These are phyloP conservation scores for Tetramorium alpestre DNA, from an alignment of 1,140 invertebrate species.

Conservation along the genomic window DNA sequence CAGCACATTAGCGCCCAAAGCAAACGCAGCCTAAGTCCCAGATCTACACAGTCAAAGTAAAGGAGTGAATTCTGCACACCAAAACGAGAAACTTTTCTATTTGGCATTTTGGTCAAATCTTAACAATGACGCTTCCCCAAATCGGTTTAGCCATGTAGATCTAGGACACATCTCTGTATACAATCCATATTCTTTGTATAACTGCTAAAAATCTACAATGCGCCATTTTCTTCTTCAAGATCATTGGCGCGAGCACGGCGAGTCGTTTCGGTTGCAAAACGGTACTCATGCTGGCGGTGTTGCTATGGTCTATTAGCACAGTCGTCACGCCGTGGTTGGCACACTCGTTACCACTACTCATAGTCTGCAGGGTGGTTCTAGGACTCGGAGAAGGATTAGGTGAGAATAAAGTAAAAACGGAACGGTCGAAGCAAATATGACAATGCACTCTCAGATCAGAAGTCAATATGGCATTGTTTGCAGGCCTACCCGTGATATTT, in stretches of 20 bases:
- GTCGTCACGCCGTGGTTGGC: constrained; percentile 90
- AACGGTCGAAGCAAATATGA: neutral
- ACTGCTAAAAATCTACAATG: neutral
- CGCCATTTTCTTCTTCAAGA: constrained; percentile 80
- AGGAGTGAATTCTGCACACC: no score
- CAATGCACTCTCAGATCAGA: neutral
- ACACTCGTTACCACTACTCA: constrained; percentile 88
- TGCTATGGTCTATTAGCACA: constrained; percentile 92
- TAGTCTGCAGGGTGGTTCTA: constrained; percentile 89
- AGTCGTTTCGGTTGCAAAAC: constrained; percentile 91
- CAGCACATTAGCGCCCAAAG: no score
- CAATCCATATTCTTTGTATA: neutral
- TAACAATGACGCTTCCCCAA: no score
- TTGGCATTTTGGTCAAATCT: no score
- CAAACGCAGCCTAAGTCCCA: no score
- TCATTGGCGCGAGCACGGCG: constrained; percentile 90
- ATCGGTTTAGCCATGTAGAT: no score
- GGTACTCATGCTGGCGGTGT: constrained; percentile 90
- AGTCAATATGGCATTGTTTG: constrained; percentile 55
- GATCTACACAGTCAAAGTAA: no score
- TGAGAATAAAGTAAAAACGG: constrained; percentile 77
- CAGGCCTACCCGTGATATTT: constrained; percentile 92
- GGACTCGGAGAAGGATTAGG: constrained; percentile 93
- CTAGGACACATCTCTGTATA: no score
- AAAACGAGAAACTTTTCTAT: no score